A percentile compares a stretch with the other conserved stretches of the same genome.
These are phyloP conservation scores for Nannobrachium achirus DNA, from an alignment of 2,113 vertebrate species.

Conservation along the genomic window DNA sequence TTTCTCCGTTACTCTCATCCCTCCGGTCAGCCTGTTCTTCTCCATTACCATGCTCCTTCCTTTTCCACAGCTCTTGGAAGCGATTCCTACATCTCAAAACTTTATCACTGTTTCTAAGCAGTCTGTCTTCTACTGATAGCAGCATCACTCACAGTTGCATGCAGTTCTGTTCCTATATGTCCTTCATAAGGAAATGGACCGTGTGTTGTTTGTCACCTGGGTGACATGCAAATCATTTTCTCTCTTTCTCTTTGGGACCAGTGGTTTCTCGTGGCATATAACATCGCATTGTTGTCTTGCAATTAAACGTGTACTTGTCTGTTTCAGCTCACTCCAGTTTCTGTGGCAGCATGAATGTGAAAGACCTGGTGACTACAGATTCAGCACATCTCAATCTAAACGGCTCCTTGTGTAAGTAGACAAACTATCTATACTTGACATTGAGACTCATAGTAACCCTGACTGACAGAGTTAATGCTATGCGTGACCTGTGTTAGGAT, in stretches of 20 bases:
- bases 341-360: constrained; percentile 86
- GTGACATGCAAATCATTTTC: constrained; percentile 23
- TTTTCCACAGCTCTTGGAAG: constrained; percentile 27
- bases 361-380: constrained; percentile 82
- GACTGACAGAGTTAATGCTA: constrained; percentile 60
- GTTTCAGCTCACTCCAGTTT: constrained; percentile 88
- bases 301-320: constrained; percentile 52
- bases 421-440: background rate
- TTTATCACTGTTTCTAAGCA: background rate
- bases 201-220: background rate
- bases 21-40: too few relatives aligned
- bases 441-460: background rate
- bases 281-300: constrained; percentile 6
- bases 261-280: background rate
- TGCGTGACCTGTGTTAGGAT: constrained; percentile 48
- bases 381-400: constrained; percentile 76
- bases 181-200: background rate
- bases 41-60: constrained; percentile 8
- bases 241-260: background rate
- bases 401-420: constrained; percentile 89
- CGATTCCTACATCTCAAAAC: constrained; percentile 1
- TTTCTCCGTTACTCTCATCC: too few relatives aligned
- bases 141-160: background rate
- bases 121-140: background rate
- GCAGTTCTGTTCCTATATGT: background rate